Percentiles rank a stretch among this genome's conserved stretches.
phyloP scores from a whole-genome alignment of 2,113 vertebrate species.

The Nerophis lumbriciformis region DNA sequence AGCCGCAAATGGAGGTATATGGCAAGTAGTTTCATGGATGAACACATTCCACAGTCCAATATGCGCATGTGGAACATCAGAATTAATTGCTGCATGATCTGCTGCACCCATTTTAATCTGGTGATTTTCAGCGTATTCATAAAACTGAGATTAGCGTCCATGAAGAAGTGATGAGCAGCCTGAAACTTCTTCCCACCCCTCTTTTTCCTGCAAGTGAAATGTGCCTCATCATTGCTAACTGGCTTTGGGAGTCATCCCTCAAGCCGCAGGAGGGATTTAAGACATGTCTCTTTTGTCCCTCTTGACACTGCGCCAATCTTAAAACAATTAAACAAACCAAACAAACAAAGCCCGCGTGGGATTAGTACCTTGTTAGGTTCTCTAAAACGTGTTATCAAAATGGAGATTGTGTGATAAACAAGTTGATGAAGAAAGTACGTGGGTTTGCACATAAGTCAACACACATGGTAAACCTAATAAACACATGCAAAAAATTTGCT shows the following conservation, averaged over 20 bases:
- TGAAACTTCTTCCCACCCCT: not conserved
- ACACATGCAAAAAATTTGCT: no score
- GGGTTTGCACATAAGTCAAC: not conserved
- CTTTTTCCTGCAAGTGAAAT: not conserved
- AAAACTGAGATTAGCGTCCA: not conserved
- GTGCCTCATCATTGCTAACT: constrained; percentile 1
- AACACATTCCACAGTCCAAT: not conserved
- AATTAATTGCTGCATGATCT: constrained; percentile 1
- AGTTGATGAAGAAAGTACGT: not conserved
- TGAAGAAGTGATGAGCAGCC: not conserved
- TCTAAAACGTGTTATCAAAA: constrained; percentile 1
- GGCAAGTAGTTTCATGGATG: constrained; percentile 11
- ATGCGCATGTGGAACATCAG: constrained; percentile 3
- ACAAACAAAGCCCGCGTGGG: constrained; percentile 1
- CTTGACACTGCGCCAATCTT: constrained; percentile 2
- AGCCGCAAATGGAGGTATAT: constrained; percentile 9
- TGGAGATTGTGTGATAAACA: not conserved
- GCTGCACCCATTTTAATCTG: not conserved
- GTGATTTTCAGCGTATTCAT: not conserved
- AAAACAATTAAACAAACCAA: constrained; percentile 6
- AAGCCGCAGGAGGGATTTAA: constrained; percentile 4
- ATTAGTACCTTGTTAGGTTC: constrained; percentile 1
- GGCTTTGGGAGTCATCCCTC: not conserved
- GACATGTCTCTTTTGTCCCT: not conserved
- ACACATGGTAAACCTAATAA: no score